phyloP scores from a whole-genome alignment of 2,797 vertebrate species.

The Lemur catta region DNA sequence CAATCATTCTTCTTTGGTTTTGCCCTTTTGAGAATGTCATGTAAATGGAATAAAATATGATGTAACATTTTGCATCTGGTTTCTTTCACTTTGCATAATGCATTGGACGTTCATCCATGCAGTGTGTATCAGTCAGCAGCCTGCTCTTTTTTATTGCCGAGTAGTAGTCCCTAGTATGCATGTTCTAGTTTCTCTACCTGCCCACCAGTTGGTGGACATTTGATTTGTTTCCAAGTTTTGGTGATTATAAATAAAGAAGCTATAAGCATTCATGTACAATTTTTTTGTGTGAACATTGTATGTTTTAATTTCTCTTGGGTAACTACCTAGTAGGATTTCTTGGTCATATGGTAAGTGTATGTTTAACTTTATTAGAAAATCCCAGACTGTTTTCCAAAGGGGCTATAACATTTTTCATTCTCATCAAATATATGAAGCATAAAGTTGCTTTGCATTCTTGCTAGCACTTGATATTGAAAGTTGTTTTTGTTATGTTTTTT shows the following conservation, averaged over 20 bases:
- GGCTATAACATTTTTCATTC: background rate
- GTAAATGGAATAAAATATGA: background rate
- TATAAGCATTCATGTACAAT: background rate
- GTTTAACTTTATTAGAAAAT: constrained; percentile 37
- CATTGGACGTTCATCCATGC: background rate
- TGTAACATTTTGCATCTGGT: background rate
- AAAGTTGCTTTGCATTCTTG: background rate
- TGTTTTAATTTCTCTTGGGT: constrained; percentile 21
- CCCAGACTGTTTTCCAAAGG: background rate
- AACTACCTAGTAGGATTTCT: background rate
- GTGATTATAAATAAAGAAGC: background rate
- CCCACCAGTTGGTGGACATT: background rate
- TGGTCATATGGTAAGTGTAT: background rate
- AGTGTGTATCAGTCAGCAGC: no score
- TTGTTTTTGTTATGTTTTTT: background rate
- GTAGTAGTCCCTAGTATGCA: background rate
- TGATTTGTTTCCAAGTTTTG: background rate
- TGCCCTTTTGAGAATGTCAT: background rate
- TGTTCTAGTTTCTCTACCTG: background rate
- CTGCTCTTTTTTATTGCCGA: background rate
- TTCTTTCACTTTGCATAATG: background rate
- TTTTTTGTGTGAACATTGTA: background rate
- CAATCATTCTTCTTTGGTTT: background rate
- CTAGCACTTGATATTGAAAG: background rate
- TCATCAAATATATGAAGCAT: background rate